phyloP scores from a whole-genome alignment of 2,888 invertebrate species.

The Bombyx huttoni region DNA sequence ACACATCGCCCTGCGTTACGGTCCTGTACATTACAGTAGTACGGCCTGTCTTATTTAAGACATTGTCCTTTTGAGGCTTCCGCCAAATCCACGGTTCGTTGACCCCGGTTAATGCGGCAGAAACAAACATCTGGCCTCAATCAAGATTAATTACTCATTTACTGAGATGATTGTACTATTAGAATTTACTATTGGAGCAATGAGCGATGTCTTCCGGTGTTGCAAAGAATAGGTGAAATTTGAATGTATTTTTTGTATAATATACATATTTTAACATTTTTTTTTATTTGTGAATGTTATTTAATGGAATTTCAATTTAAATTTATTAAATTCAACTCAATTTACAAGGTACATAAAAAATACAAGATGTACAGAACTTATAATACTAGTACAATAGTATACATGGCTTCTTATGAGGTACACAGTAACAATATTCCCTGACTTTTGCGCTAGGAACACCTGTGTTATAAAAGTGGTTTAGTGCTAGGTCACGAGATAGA shows the following conservation, averaged over 20 bases:
- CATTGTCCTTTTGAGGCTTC: constrained; percentile 19
- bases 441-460: no score
- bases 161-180: constrained; percentile 1
- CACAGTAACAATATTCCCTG: no score
- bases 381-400: no score
- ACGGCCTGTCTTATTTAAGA: background rate
- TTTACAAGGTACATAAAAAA: no score
- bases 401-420: no score
- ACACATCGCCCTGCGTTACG: background rate
- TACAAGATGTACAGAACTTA: no score
- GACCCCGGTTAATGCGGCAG: constrained; percentile 6
- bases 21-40: background rate
- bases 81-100: constrained; percentile 12
- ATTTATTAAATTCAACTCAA: no score
- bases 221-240: background rate
- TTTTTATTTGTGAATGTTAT: no score
- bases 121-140: constrained; percentile 4
- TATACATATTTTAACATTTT: no score
- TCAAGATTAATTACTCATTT: constrained; percentile 4
- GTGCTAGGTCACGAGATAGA: no score
- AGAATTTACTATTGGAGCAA: background rate
- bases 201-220: background rate
- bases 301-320: no score
- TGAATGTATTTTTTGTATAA: background rate
- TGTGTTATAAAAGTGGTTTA: no score